A percentile compares a stretch with the other conserved stretches of the same genome.
These are phyloP conservation scores for Gortyna flavago DNA, from an alignment of 2,888 invertebrate genomes.

Conservation along the genomic window DNA sequence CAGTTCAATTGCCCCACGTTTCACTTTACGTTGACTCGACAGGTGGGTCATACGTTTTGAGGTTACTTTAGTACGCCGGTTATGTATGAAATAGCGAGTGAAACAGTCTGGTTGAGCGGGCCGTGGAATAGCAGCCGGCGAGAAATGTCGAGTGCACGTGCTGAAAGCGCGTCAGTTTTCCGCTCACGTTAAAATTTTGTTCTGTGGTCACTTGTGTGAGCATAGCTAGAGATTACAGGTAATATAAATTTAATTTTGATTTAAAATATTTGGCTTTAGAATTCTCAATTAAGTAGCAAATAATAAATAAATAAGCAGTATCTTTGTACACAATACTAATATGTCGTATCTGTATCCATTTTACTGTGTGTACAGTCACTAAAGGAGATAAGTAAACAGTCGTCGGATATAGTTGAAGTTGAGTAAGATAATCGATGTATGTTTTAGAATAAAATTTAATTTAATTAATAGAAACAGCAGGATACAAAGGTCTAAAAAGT, in stretches of 20 bases:
- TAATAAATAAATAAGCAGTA: no score
- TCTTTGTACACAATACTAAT: no score
- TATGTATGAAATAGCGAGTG: conserved; percentile 48
- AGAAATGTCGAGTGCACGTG: conserved; percentile 37
- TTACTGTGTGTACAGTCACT: no score
- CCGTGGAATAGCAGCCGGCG: conserved; percentile 11
- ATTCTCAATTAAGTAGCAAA: neutral
- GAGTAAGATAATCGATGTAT: no score
- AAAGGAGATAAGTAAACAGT: no score
- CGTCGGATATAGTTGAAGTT: no score
- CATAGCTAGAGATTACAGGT: neutral
- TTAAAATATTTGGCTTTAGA: neutral
- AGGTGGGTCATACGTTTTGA: conserved; percentile 55
- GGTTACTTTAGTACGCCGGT: conserved; percentile 26
- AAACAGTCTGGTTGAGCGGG: conserved; percentile 10
- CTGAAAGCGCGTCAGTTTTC: conserved; percentile 25
- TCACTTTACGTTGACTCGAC: conserved; percentile 42
- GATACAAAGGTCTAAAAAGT: no score
- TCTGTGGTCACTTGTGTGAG: conserved; percentile 6
- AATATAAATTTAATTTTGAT: neutral
- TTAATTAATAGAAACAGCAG: no score
- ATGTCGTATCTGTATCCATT: no score
- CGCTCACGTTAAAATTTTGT: neutral
- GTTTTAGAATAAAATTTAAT: no score
- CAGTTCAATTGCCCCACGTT: conserved; percentile 4